Conservation (phyloP, 2,797 vertebrate genomes). For the Sardinella longiceps region DNA sequence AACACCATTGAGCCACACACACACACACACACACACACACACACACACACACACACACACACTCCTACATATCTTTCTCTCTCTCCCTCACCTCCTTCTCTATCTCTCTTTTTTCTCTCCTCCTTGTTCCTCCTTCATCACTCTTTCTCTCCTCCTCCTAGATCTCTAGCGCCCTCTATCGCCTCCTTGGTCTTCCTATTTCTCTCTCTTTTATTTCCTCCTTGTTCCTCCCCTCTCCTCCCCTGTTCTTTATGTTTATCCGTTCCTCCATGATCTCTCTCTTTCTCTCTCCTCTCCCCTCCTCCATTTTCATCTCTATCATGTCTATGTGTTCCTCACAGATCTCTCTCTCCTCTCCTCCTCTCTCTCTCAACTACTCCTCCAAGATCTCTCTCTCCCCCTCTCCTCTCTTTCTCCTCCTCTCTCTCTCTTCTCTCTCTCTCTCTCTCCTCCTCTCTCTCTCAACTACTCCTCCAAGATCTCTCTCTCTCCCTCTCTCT, state of each 20-base stretch:
- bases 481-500: too few relatives aligned
- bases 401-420: too few relatives aligned
- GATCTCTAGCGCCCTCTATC: too few relatives aligned
- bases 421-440: not conserved
- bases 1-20: too few relatives aligned
- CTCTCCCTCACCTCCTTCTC: not conserved
- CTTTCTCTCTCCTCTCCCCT: not conserved
- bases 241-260: not conserved
- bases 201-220: not conserved
- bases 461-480: too few relatives aligned
- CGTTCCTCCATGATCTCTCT: not conserved
- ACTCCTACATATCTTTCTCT: not conserved
- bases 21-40: too few relatives aligned
- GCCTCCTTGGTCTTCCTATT: too few relatives aligned
- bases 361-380: too few relatives aligned
- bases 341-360: too few relatives aligned
- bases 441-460: not conserved
- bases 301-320: too few relatives aligned
- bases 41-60: not conserved
- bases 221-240: not conserved
- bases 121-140: not conserved
- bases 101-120: not conserved
- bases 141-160: not conserved
- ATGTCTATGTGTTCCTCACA: too few relatives aligned
- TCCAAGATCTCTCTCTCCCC: too few relatives aligned